These are phyloP conservation scores for Hypercompe scribonia DNA, from an alignment of 2,888 invertebrate species.

Conservation along the genomic window DNA sequence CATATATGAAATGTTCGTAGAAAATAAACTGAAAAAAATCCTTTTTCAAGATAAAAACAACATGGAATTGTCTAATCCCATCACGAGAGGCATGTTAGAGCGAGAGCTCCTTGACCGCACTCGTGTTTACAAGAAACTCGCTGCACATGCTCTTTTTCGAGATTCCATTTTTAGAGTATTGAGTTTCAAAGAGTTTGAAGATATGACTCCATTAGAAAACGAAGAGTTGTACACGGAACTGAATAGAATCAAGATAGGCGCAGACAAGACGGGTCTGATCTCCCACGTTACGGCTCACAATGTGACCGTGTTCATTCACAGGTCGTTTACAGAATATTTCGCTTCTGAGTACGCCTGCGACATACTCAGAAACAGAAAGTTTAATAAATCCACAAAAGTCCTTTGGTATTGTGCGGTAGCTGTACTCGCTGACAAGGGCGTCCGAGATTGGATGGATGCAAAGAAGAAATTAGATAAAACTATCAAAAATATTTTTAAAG, in stretches of 20 bases:
- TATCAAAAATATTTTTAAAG: not conserved
- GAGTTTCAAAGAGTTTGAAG: constrained; percentile 11
- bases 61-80: constrained; percentile 26
- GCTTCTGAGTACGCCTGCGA: constrained; percentile 8
- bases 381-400: not conserved
- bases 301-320: constrained; percentile 14
- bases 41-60: constrained; percentile 34
- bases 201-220: constrained; percentile 10
- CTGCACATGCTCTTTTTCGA: constrained; percentile 20
- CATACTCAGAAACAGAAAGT: constrained; percentile 9
- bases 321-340: constrained; percentile 17
- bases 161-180: not conserved
- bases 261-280: constrained; percentile 15
- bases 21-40: constrained; percentile 32
- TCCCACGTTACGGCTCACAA: constrained; percentile 9
- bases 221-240: not conserved
- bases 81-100: constrained; percentile 17
- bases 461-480: not conserved
- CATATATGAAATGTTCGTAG: constrained; percentile 35
- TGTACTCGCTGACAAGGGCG: not conserved
- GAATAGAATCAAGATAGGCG: not conserved
- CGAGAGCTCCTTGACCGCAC: constrained; percentile 27
- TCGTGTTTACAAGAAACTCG: constrained; percentile 33
- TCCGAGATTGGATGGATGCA: not conserved
- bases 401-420: not conserved